Conservation (phyloP, 2,888 invertebrate species). For the Harpalus rufipes region DNA sequence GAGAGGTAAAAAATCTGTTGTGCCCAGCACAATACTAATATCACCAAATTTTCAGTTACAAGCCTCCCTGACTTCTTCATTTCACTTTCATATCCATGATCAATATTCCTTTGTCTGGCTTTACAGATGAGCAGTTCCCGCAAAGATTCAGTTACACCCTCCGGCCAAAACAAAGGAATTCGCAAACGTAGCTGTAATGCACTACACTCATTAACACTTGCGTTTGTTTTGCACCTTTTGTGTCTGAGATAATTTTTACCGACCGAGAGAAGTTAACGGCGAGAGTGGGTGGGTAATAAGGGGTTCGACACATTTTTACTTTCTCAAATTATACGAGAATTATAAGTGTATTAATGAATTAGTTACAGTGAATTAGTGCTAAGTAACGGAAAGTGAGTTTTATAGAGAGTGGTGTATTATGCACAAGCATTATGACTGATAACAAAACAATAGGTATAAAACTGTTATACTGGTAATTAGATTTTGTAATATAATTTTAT, state of each 20-base stretch:
- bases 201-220: constrained; percentile 48
- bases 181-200: constrained; percentile 30
- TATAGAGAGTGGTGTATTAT: neutral
- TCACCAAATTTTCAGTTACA: too few relatives aligned
- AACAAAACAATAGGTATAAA: too few relatives aligned
- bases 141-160: constrained; percentile 37
- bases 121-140: constrained; percentile 31
- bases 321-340: neutral
- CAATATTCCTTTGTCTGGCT: neutral
- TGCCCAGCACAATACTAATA: too few relatives aligned
- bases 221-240: constrained; percentile 30
- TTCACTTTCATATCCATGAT: neutral
- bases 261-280: constrained; percentile 25
- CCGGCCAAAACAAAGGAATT: constrained; percentile 22
- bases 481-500: too few relatives aligned
- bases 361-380: neutral
- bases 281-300: constrained; percentile 44
- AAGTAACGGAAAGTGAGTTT: neutral
- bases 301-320: constrained; percentile 27
- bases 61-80: neutral
- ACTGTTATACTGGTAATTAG: too few relatives aligned
- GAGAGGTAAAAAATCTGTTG: too few relatives aligned
- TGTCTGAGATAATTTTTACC: constrained; percentile 23
- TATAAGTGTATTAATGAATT: constrained; percentile 37
- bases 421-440: too few relatives aligned